phyloP scores from a whole-genome alignment of 2,888 invertebrate species.

The Neoscelio sp. region DNA sequence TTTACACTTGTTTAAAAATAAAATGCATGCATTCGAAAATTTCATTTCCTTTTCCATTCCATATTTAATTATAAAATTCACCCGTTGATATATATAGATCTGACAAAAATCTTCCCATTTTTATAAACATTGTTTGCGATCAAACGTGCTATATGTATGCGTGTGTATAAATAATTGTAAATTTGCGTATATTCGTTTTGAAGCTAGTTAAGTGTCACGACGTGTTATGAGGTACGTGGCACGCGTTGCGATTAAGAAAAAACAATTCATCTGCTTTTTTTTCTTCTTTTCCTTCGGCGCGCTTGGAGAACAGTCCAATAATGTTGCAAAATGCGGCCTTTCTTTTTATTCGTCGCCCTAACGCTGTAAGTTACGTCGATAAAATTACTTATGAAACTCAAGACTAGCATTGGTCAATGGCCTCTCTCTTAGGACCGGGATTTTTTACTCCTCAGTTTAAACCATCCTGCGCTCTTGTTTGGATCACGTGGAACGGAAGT shows the following conservation, averaged over 20 bases:
- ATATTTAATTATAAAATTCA: conserved; percentile 59
- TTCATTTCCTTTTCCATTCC: conserved; percentile 16
- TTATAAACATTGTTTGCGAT: conserved; percentile 38
- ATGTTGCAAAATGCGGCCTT: conserved; percentile 64
- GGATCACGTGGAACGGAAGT: conserved; percentile 90
- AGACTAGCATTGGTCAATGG: conserved; percentile 83
- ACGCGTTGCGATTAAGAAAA: conserved; percentile 57
- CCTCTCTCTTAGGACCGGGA: conserved; percentile 80
- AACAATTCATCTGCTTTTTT: conserved; percentile 24
- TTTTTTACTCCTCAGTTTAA: conserved; percentile 86
- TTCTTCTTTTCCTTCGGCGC: conserved; percentile 34
- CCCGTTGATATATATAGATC: conserved; percentile 48
- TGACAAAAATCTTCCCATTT: conserved; percentile 45
- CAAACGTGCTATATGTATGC: conserved; percentile 67
- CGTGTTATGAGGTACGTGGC: conserved; percentile 58
- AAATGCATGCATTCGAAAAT: background rate
- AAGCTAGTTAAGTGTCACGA: conserved; percentile 67
- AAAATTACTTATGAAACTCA: conserved; percentile 79
- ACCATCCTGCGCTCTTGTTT: conserved; percentile 90
- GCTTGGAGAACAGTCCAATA: conserved; percentile 63
- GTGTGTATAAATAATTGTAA: conserved; percentile 71
- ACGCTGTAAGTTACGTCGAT: conserved; percentile 59
- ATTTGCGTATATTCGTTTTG: conserved; percentile 64
- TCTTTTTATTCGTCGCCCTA: conserved; percentile 38
- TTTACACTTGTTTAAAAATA: conserved; percentile 40